These are phyloP conservation scores for Setophaga kirtlandii DNA, from an alignment of 2,113 vertebrate species.

Conservation along the genomic window DNA sequence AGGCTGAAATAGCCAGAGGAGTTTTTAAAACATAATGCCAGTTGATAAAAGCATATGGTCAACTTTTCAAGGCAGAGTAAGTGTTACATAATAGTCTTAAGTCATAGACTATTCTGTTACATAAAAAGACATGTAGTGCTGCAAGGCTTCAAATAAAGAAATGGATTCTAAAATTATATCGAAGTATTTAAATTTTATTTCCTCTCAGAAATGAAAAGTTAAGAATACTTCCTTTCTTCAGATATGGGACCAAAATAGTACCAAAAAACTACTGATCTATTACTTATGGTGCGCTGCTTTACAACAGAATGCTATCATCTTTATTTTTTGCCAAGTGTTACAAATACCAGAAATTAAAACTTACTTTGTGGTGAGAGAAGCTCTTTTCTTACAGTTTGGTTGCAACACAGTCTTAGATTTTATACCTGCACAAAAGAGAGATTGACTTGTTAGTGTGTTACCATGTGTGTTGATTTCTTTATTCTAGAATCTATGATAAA, in stretches of 20 bases:
- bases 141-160: background rate
- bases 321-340: background rate
- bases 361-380: conserved; percentile 74
- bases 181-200: background rate
- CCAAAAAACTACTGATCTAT: background rate
- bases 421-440: conserved; percentile 71
- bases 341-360: conserved; percentile 42
- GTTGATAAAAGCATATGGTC: background rate
- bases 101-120: background rate
- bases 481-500: background rate
- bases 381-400: conserved; percentile 71
- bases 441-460: background rate
- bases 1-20: background rate
- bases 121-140: background rate
- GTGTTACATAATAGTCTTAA: background rate
- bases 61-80: background rate
- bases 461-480: background rate
- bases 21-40: background rate
- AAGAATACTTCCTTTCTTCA: background rate
- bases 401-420: conserved; percentile 77
- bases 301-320: background rate
- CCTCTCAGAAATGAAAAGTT: background rate
- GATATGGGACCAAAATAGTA: background rate
- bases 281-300: background rate
- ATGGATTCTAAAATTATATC: background rate